A percentile compares a stretch with the other conserved stretches of the same genome.
These are phyloP conservation scores for Drosophila grimshawi DNA, from an alignment of 1,140 invertebrate species.

Conservation along the genomic window DNA sequence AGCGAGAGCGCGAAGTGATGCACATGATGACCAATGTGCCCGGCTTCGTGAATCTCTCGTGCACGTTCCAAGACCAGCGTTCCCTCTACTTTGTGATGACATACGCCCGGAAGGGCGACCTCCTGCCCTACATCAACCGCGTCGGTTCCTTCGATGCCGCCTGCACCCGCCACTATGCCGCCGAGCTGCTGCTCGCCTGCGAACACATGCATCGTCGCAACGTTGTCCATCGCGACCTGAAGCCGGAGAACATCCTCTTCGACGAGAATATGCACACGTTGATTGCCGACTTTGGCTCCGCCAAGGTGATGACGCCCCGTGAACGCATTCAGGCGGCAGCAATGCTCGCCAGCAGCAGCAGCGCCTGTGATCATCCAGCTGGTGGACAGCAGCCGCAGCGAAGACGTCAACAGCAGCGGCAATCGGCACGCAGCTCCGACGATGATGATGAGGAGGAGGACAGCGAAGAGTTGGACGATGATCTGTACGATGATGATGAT, in stretches of 20 bases:
- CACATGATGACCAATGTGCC: slow-evolving; percentile 85
- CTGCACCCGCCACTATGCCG: slow-evolving; percentile 96
- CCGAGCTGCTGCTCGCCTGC: slow-evolving; percentile 95
- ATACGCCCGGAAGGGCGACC: slow-evolving; percentile 97
- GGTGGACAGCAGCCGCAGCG: not conserved
- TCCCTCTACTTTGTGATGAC: slow-evolving; percentile 98
- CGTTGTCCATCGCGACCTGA: slow-evolving; percentile 97
- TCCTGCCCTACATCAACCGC: slow-evolving; percentile 96
- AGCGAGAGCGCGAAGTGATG: slow-evolving; percentile 86
- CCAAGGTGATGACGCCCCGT: slow-evolving; percentile 90
- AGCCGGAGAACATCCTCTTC: slow-evolving; percentile 95
- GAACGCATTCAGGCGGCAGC: slow-evolving; percentile 80
- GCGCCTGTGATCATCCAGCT: not conserved
- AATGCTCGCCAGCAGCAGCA: slow-evolving; percentile 46
- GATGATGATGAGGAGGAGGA: slow-evolving; percentile 68
- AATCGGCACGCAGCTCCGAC: slow-evolving; percentile 52
- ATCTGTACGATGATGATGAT: slow-evolving; percentile 58
- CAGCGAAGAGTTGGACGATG: slow-evolving; percentile 57
- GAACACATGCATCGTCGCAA: slow-evolving; percentile 96
- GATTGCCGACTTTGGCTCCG: slow-evolving; percentile 98
- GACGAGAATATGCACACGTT: slow-evolving; percentile 98
- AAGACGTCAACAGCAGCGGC: slow-evolving; percentile 15
- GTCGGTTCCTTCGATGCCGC: slow-evolving; percentile 95
- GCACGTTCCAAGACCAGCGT: slow-evolving; percentile 97
- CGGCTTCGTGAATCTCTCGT: slow-evolving; percentile 97